Evolutionary conservation across 2,797 vertebrate genomes (phyloP).

Genomic region (Knipowitschia caucasica): DNA sequence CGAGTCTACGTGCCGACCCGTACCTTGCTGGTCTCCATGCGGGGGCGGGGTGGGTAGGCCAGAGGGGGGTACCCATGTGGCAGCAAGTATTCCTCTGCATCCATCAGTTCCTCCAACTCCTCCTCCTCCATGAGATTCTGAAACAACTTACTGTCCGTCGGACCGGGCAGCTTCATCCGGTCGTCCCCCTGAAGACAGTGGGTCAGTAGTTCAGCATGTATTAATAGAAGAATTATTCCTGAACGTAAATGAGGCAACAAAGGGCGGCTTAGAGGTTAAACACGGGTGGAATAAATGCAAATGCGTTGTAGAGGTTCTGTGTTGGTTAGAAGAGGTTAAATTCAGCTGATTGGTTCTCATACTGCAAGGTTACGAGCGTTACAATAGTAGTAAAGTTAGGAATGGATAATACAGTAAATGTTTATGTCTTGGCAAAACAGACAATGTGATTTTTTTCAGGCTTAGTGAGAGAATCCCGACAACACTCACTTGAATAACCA

Average conservation of each 20-base stretch:
- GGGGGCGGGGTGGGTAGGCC: slow-evolving; percentile 87
- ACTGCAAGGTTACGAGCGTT: slow-evolving; percentile 7
- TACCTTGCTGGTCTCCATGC: slow-evolving; percentile 94
- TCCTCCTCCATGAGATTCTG: slow-evolving; percentile 96
- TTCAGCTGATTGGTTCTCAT: not conserved
- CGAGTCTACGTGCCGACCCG: too few species aligned
- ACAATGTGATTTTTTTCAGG: not conserved
- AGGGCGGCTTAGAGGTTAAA: not conserved
- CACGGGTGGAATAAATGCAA: not conserved
- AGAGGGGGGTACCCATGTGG: slow-evolving; percentile 93
- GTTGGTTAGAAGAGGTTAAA: not conserved
- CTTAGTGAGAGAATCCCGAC: not conserved
- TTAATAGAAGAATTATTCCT: not conserved
- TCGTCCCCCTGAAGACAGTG: slow-evolving; percentile 85
- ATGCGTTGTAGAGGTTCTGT: not conserved
- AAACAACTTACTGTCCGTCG: slow-evolving; percentile 98
- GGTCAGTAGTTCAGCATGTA: slow-evolving; percentile 3
- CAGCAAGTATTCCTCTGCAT: slow-evolving; percentile 96
- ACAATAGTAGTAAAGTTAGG: not conserved
- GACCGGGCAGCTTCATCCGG: slow-evolving; percentile 96
- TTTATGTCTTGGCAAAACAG: not conserved
- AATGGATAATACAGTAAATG: slow-evolving; percentile 1
- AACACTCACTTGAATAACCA: slow-evolving; percentile 91
- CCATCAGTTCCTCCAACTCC: slow-evolving; percentile 95
- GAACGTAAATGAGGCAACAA: not conserved